phyloP scores from a whole-genome alignment of 1,140 invertebrate species.

The Drosophila grimshawi region DNA sequence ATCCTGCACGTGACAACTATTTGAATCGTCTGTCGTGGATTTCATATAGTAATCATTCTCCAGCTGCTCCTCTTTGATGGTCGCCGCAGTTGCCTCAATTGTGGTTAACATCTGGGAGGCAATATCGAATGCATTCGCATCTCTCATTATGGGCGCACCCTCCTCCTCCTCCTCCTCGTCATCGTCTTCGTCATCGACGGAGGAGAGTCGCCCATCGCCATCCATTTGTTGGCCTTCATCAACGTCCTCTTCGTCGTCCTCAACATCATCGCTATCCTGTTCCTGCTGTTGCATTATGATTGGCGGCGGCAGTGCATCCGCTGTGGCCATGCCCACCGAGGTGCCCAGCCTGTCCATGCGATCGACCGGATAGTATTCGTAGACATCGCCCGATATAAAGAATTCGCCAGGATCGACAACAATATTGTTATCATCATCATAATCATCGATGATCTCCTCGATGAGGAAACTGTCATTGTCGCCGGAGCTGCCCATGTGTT shows the following conservation, averaged over 20 bases:
- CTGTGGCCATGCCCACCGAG: slow-evolving; percentile 57
- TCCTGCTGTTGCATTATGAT: slow-evolving; percentile 74
- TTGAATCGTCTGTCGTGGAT: slow-evolving; percentile 59
- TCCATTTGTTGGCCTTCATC: slow-evolving; percentile 50
- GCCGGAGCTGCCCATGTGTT: slow-evolving; percentile 48
- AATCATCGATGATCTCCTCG: slow-evolving; percentile 75
- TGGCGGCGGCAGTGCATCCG: slow-evolving; percentile 71
- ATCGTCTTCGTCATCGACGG: slow-evolving; percentile 55
- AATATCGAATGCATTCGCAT: slow-evolving; percentile 64
- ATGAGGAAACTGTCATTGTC: slow-evolving; percentile 75
- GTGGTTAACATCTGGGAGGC: slow-evolving; percentile 71
- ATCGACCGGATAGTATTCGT: slow-evolving; percentile 73
- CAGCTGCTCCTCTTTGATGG: slow-evolving; percentile 71
- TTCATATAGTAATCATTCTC: slow-evolving; percentile 75
- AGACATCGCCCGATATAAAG: slow-evolving; percentile 70
- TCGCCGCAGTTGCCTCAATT: slow-evolving; percentile 68
- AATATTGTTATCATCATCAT: slow-evolving; percentile 72
- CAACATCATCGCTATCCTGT: slow-evolving; percentile 66
- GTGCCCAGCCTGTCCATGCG: slow-evolving; percentile 56
- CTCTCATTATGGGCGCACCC: slow-evolving; percentile 13
- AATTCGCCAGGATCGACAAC: slow-evolving; percentile 74
- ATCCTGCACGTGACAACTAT: slow-evolving; percentile 67
- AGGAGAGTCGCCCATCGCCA: slow-evolving; percentile 47
- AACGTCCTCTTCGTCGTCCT: slow-evolving; percentile 50
- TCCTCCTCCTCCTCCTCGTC: slow-evolving; percentile 59